Percentiles rank a stretch among this genome's conserved stretches.
phyloP scores from a whole-genome alignment of 2,113 vertebrate species.

The Ramphastos sulfuratus region DNA sequence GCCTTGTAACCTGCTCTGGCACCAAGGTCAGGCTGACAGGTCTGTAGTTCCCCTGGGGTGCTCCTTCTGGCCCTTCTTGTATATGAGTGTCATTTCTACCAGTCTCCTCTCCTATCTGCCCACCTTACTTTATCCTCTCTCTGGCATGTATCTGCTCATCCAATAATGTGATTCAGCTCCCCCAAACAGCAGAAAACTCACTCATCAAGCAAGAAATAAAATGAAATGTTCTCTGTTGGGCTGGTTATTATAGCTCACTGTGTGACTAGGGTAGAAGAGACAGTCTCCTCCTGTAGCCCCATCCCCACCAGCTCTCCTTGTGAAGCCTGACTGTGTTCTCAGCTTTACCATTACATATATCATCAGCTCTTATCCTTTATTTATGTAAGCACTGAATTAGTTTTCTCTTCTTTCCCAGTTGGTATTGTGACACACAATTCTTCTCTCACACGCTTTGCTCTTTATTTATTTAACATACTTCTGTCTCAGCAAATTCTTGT shows the following conservation, averaged over 20 bases:
- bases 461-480: slow-evolving; percentile 19
- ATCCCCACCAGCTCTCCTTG: not conserved
- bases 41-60: no score
- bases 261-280: not conserved
- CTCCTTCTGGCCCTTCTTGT: no score
- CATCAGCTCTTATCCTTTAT: not conserved
- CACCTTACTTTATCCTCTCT: not conserved
- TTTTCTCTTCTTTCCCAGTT: not conserved
- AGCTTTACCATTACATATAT: not conserved
- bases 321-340: not conserved
- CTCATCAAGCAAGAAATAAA: not conserved
- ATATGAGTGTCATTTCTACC: no score
- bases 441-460: not conserved
- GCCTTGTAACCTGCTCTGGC: no score
- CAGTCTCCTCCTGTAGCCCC: not conserved
- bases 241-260: not conserved
- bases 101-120: not conserved
- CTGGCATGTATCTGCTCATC: not conserved
- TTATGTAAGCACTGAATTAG: not conserved
- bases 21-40: no score
- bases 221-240: not conserved
- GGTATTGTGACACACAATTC: not conserved
- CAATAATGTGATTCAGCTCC: not conserved
- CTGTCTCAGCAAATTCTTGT: not conserved
- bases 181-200: not conserved